Evolutionary conservation across 2,888 invertebrate genomes (phyloP), one percentile per base, ranked within the genome.

Genomic region (Agrotis clavis): DNA sequence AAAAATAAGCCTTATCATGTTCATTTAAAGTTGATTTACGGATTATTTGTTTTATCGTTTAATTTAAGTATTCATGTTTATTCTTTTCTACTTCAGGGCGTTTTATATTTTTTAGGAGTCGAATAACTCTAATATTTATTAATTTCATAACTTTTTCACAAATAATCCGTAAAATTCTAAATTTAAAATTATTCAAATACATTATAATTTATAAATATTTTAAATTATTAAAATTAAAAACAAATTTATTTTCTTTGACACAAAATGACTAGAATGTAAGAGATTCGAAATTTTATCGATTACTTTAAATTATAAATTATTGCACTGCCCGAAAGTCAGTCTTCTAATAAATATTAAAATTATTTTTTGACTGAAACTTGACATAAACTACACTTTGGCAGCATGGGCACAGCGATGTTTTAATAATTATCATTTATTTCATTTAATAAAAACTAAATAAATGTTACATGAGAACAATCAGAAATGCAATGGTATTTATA

Each of bases 261-360:
- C 72, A 65, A 65, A 67, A 67, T 81, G 85, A 85, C 87, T 85
- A 85, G 87, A 86, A 54, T 51, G 41, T 65, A 54, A 60, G 25
- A 72, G 57, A 79, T 75, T 59, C 48, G 45, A 82, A 57, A 56
- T 19, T 71, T 77, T 85, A 75, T 85, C 41, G 66, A 82, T 66
- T 63, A 67, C 3, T 56, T 77, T 67, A 48, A 64, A 65, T 60
- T 59, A 71, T 48, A 76, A 83, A 81, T 81, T 94, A 95, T 96
- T 96, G 96, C 96, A 96, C 96, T 92, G 91, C 96, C 96, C 96
- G 89, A 90, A 85, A 81, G 88, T 95, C 94, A 94, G 95, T 95
- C 95, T 94, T 93, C 89, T 87, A 89, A 91, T 75, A 88, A 75
- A 63, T 57, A 67, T 70, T 69, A 66, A 71, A 68, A 65, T 67